Base-by-base conservation (phyloP, 2,888 invertebrate genomes). In the Quadroppia sp. region DNA sequence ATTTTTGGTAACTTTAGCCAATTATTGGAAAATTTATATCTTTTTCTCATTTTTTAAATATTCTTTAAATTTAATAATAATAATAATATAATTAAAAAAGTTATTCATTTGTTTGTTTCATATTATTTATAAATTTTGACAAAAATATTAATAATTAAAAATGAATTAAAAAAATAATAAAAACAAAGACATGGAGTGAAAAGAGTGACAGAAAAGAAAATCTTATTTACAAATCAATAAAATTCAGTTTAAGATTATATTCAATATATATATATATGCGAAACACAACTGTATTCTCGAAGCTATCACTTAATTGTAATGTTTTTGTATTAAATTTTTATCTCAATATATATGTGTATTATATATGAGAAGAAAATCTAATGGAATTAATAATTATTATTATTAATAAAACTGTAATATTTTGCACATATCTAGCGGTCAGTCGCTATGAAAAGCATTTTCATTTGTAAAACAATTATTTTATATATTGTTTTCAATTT, bases 1-100 rank as follows among this genome's bases (percentile, higher is more conserved):
- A 64, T 64, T 64, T 64, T 64, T 64, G 64, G 64, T 64, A 64
- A 64, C 64, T 36, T 64, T 64, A 64, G 64, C 64, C 64, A 64
- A 64, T n/a, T 36, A 23, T 64, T 56, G 25, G 28, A 20, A 28
- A 28, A 25, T 56, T 20, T 23, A 11, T 53, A 50, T 13, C n/a
- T 50, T 13, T 50, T 40, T 40, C 40, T 40, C 40, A 40, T 40
- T 40, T 40, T 40, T 40, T 40, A 40, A 50, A 50, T 50, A 50
- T n/a, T 50, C n/a, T n/a, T 50, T n/a, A n/a, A n/a, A n/a, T n/a
- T n/a, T 50, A 50, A 50, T n/a, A 50, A n/a, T 50, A 50, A 50
- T n/a, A 30, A 25, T 30, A 25, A 30, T 25, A 9, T n/a, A n/a
- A n/a, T n/a, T n/a, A n/a, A n/a, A n/a, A n/a, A n/a, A n/a, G n/a